Evolutionary conservation across 35 echinoderm and acorn worm genomes (phyloP).

Genomic region (Ophioderma brevispina): DNA sequence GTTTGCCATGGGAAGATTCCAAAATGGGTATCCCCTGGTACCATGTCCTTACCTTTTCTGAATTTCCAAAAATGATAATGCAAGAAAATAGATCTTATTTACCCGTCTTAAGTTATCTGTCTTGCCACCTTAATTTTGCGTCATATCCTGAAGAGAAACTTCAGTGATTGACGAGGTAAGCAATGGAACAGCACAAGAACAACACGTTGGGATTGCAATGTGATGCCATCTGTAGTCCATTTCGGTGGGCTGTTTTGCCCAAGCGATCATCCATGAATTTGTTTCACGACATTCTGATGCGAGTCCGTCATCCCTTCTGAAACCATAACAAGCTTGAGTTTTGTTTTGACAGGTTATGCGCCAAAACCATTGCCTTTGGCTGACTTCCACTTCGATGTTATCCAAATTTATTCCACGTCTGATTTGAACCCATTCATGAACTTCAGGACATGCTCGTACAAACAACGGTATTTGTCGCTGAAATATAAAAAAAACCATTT

Average conservation of each 20-base stretch:
- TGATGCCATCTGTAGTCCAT: constrained; percentile 49
- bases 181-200: constrained; percentile 53
- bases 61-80: too few relatives aligned
- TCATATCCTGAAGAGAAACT: too few relatives aligned
- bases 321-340: constrained; percentile 25
- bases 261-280: constrained; percentile 65
- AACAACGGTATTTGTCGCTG: not conserved
- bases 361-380: constrained; percentile 47
- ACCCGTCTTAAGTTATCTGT: too few relatives aligned
- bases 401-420: constrained; percentile 28
- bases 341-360: constrained; percentile 39
- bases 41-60: too few relatives aligned
- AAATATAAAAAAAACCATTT: not conserved
- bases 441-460: constrained; percentile 40
- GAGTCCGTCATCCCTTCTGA: not conserved
- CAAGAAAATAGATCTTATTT: too few relatives aligned
- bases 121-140: too few relatives aligned
- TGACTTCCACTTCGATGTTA: constrained; percentile 50
- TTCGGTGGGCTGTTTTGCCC: constrained; percentile 25
- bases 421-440: constrained; percentile 45
- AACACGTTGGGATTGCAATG: constrained; percentile 51
- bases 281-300: constrained; percentile 24
- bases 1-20: too few relatives aligned
- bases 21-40: too few relatives aligned
- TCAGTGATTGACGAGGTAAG: too few relatives aligned